A percentile compares a stretch with the other conserved stretches of the same genome.
Evolutionary conservation across 2,888 invertebrate genomes (phyloP).

Genomic region (Pheosia tremula): DNA sequence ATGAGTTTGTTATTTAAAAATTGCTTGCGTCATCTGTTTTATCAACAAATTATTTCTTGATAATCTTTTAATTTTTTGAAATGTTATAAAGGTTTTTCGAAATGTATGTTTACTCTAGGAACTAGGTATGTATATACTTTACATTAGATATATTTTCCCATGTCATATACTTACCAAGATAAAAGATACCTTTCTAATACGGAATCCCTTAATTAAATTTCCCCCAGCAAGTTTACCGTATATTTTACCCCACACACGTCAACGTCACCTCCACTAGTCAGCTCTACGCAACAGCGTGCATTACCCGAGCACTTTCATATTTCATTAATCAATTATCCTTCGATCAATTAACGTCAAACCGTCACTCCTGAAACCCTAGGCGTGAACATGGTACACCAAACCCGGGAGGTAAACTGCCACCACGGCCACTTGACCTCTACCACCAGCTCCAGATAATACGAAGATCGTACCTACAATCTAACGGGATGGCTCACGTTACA

Average conservation of each 20-base stretch:
- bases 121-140: too few species aligned
- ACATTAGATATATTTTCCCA: too few species aligned
- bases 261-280: not conserved
- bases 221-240: not conserved
- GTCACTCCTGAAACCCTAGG: constrained; percentile 76
- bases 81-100: too few species aligned
- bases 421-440: constrained; percentile 51
- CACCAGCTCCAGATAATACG: constrained; percentile 28
- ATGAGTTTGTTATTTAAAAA: not conserved
- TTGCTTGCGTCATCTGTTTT: not conserved
- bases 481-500: constrained; percentile 51
- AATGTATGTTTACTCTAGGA: too few species aligned
- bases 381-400: constrained; percentile 66
- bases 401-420: constrained; percentile 73
- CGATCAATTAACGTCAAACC: constrained; percentile 72
- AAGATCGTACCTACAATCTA: constrained; percentile 34
- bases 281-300: constrained; percentile 36
- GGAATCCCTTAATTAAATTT: not conserved
- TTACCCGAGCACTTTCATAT: constrained; percentile 53
- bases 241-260: not conserved
- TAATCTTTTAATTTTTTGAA: too few species aligned
- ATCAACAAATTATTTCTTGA: too few species aligned
- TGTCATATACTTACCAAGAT: too few species aligned
- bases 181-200: not conserved
- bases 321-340: constrained; percentile 76